Evolutionary conservation across 1,140 invertebrate genomes (phyloP), one percentile per base, ranked within the genome.

Genomic region (silkworm (Bombyx mori)): DNA sequence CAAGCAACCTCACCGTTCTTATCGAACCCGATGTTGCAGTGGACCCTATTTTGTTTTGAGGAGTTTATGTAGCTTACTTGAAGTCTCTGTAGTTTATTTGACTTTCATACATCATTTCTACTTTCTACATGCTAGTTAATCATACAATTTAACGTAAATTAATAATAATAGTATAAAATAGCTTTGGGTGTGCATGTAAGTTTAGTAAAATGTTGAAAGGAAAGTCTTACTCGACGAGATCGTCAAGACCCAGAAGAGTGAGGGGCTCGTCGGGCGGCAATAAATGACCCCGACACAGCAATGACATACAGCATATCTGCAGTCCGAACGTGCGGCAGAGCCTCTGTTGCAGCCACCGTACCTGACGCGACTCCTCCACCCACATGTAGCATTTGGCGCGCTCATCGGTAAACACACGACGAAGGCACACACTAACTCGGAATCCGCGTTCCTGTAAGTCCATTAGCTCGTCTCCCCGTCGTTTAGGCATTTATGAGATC

Each of bases 261-360:
- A 72, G 62, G n/a, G 63, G 57, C 54, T 73, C 68, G 54, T 55
- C 56, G 9, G 55, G 60, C 48, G 66, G 68, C 71, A 70, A 62
- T 62, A 70, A 60, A 54, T 64, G 62, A 1, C 68, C 66, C 46
- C 58, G 54, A 22, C 44, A 22, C 22, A 65, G 56, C 48, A 70
- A 64, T 42, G 44, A 55, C 12, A 67, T 22, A 26, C 8, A 50
- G n/a, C 56, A 52, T 18, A 60, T 35, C 26, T 35, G 65, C 53
- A 70, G 56, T 26, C 49, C 48, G 57, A 66, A 67, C 58, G 63
- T 57, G 10, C 58, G 54, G 43, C 57, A 58, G 52, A 69, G 61
- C 8, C 69, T 64, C 35, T 62, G 61, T 47, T 26, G 18, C 56
- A 71, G 62, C 68, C 66, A 69, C 35, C 56, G 52, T 53, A 63